A percentile compares a stretch with the other conserved stretches of the same genome.
Evolutionary conservation across 2,888 invertebrate genomes (phyloP).

Genomic region (Coenonympha arcania): DNA sequence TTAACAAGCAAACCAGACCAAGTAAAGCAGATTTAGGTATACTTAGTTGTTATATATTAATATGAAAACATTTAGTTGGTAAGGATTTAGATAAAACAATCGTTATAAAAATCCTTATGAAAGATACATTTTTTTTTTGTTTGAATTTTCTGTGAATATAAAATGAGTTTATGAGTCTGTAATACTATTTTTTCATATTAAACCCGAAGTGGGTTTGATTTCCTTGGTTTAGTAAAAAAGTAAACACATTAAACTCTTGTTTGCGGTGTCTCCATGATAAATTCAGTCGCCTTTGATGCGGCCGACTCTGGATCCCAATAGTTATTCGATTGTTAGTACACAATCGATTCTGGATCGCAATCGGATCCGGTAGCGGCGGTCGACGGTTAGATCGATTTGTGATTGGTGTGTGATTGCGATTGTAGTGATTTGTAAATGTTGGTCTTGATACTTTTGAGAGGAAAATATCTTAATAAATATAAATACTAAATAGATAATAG

Average conservation of each 20-base stretch:
- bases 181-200: neutral
- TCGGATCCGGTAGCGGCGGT: conserved; percentile 52
- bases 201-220: neutral
- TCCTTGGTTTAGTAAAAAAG: neutral
- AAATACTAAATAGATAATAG: too few species aligned
- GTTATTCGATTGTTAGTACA: too few species aligned
- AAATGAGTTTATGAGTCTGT: too few species aligned
- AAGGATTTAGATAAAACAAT: too few species aligned
- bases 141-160: too few species aligned
- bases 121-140: too few species aligned
- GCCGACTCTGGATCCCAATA: conserved; percentile 35
- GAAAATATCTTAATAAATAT: too few species aligned
- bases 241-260: neutral
- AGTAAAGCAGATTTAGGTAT: too few species aligned
- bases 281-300: conserved; percentile 47
- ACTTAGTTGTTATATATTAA: too few species aligned
- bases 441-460: conserved; percentile 28
- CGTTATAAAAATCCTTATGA: too few species aligned
- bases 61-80: too few species aligned
- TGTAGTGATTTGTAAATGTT: conserved; percentile 14
- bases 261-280: conserved; percentile 51
- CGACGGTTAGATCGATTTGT: conserved; percentile 52
- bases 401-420: conserved; percentile 44
- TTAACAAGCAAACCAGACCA: too few species aligned
- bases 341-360: conserved; percentile 53